Evolutionary conservation across 2,113 vertebrate species (phyloP).

Genomic region (Cacatua alba): DNA sequence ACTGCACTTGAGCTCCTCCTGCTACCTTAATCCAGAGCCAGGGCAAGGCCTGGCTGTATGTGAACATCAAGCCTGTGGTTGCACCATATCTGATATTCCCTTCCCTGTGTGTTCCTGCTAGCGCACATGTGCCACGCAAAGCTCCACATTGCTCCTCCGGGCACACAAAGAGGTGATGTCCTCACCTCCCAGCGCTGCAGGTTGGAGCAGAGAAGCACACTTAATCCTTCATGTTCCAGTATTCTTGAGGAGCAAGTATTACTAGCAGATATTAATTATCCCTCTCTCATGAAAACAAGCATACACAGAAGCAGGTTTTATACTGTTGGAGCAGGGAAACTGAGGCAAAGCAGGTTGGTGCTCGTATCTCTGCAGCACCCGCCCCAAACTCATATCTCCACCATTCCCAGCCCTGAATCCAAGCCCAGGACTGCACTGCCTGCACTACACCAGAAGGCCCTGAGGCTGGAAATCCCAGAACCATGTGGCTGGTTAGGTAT

Average conservation of each 20-base stretch:
- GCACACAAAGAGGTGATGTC: not conserved
- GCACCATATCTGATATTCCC: not conserved
- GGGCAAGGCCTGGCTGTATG: not conserved
- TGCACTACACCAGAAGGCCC: not conserved
- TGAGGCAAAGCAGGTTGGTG: not conserved
- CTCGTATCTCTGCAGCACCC: not conserved
- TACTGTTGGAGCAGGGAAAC: not conserved
- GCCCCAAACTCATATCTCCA: fast-evolving
- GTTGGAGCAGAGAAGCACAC: not conserved
- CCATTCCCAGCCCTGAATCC: not conserved
- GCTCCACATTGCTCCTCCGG: not conserved
- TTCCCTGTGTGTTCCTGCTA: not conserved
- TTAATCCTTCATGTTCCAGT: not conserved
- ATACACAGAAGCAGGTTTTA: not conserved
- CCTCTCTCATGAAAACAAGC: not conserved
- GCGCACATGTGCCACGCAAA: fast-evolving
- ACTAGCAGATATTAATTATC: not conserved
- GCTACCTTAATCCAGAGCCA: fast-evolving
- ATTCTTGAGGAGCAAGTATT: not conserved
- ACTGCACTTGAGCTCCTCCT: fast-evolving
- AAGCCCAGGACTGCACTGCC: not conserved
- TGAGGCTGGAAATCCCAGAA: not conserved
- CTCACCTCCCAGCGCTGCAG: not conserved
- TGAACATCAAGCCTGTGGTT: fast-evolving
- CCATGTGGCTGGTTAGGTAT: slow-evolving; percentile 1